A percentile compares a stretch with the other conserved stretches of the same genome.
Evolutionary conservation across 2,888 invertebrate species (phyloP).

Genomic region (Drosophila neotestacea): DNA sequence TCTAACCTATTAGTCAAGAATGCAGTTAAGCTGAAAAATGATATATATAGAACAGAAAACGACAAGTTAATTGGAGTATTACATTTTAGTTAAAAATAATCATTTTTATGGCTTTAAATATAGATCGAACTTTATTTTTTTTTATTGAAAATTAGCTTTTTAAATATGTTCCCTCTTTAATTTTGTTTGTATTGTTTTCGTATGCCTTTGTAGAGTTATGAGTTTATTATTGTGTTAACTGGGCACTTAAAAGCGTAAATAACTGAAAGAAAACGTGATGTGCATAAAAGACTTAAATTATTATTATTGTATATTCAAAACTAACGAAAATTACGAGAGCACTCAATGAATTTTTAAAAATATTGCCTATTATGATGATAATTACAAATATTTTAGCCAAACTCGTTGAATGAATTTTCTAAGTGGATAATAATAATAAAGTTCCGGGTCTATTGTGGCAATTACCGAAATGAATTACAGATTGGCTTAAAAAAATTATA

Average conservation of each 20-base stretch:
- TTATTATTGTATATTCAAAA: slow-evolving; percentile 2
- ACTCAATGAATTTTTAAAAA: slow-evolving; percentile 1
- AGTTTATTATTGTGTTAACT: slow-evolving; percentile 7
- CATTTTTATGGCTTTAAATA: too few relatives aligned
- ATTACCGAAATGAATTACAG: not conserved
- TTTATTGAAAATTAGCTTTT: not conserved
- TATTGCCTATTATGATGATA: slow-evolving; percentile 18
- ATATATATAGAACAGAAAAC: not conserved
- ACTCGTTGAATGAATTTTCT: not conserved
- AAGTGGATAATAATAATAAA: not conserved
- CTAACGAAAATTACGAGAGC: slow-evolving; percentile 1
- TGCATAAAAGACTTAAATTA: slow-evolving; percentile 8
- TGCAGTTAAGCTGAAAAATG: not conserved
- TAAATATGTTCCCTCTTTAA: not conserved
- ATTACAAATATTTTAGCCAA: slow-evolving; percentile 3
- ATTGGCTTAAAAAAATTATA: not conserved
- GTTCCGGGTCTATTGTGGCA: not conserved
- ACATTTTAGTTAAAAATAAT: too few relatives aligned
- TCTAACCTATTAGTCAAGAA: not conserved
- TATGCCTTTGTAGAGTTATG: slow-evolving; percentile 11
- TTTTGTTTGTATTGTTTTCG: slow-evolving; percentile 1
- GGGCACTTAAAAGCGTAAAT: not conserved
- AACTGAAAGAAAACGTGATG: slow-evolving; percentile 15
- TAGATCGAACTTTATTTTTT: too few relatives aligned
- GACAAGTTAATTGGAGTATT: not conserved